Evolutionary conservation across 2,888 invertebrate genomes (phyloP), one percentile per base, ranked within the genome.

Genomic region (Aromia moschata): DNA sequence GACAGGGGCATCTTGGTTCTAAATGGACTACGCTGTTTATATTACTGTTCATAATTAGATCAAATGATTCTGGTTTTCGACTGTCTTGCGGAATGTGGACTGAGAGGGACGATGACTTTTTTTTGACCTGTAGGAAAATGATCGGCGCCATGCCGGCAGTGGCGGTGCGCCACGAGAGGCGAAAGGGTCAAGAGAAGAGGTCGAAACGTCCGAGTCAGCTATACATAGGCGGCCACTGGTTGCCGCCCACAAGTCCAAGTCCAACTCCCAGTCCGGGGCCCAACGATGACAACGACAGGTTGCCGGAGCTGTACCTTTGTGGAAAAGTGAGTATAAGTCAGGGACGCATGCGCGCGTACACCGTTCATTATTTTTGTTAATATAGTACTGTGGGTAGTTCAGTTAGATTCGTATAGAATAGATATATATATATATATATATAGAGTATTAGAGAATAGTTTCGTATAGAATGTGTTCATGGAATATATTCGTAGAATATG

Each of bases 141-240:
- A 92, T 92, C 78, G 91, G 92, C 71, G 92, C 92, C 64, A 91
- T 92, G 91, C 92, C 92, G 79, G 92, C 92, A 69, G 92, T 93
- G 81, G 91, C 92, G 56, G 90, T 92, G 46, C 88, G 92, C 80
- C 91, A 91, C 80, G 92, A 92, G 81, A 83, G 92, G 70, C 84
- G 90, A 60, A 87, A 91, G 65, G 79, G 80, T 7, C 87, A 86
- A 72, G 90, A 91, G 79, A 90, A 90, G 80, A 83, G 89, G 55
- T 79, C 81, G 68, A 85, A 89, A 75, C 73, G 82, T 60, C 86
- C 86, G 10, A 85, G 85, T 72, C 88, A 90, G 79, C 84, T 90
- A 70, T 89, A 87, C 65, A 84, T 89, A 73, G 86, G 87, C 72
- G 83, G 87, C 15, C 87, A 86, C 70, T 84, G 88, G 77, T 78